Percentiles rank a stretch among this genome's conserved stretches.
These are phyloP conservation scores for Aspiorhynchus laticeps DNA, from an alignment of 2,113 vertebrate species.

Conservation along the genomic window DNA sequence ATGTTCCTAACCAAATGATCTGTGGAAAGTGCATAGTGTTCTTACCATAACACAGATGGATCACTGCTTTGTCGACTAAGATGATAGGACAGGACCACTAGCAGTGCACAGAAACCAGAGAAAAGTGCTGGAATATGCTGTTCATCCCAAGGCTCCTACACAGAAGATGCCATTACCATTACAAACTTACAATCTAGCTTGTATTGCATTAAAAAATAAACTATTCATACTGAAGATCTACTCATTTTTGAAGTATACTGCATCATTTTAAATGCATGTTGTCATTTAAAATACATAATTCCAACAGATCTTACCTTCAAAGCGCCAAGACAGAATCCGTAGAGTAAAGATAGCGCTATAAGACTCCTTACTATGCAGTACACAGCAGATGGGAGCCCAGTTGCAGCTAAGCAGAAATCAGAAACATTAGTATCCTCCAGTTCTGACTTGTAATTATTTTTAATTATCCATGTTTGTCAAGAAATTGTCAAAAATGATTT, in stretches of 20 bases:
- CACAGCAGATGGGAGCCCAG: slow-evolving; percentile 84
- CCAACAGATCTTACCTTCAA: slow-evolving; percentile 82
- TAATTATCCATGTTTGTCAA: background rate
- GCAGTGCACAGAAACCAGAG: slow-evolving; percentile 93
- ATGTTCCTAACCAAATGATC: background rate
- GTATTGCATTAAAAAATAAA: background rate
- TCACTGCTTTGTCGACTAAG: slow-evolving; percentile 98
- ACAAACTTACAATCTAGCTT: background rate
- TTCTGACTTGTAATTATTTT: background rate
- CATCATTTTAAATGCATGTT: background rate
- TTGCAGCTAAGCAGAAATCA: slow-evolving; percentile 82
- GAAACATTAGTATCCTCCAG: slow-evolving; percentile 47
- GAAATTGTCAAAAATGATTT: background rate
- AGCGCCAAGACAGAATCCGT: slow-evolving; percentile 88
- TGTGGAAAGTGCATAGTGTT: slow-evolving; percentile 34
- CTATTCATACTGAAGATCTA: background rate
- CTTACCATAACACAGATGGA: slow-evolving; percentile 90
- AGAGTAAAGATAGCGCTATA: slow-evolving; percentile 79
- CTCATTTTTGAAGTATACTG: background rate
- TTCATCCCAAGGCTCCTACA: slow-evolving; percentile 92
- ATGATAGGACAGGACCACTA: slow-evolving; percentile 93
- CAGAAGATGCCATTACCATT: slow-evolving; percentile 48
- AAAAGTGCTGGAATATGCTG: slow-evolving; percentile 94
- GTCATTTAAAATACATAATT: background rate
- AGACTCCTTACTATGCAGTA: slow-evolving; percentile 88